Evolutionary conservation across 2,888 invertebrate species (phyloP).

Genomic region (Chironomus riparius): DNA sequence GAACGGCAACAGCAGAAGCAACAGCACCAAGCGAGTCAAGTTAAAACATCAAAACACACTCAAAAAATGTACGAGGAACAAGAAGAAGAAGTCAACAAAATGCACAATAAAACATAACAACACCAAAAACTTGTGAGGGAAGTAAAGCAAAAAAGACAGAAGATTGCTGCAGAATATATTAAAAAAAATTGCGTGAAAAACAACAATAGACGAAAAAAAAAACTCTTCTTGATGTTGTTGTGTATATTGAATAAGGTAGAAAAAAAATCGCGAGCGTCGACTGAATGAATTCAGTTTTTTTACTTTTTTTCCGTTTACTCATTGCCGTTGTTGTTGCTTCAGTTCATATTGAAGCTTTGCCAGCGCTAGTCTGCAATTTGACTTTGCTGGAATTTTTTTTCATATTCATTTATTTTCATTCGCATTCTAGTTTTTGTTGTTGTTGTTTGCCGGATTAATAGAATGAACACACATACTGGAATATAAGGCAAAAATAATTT

Average conservation of each 20-base stretch:
- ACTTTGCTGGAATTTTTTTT: not conserved
- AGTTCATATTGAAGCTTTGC: constrained; percentile 22
- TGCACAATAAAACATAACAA: not conserved
- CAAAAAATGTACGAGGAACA: not conserved
- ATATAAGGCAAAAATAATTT: not conserved
- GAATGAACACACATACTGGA: too few relatives aligned
- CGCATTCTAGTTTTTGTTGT: not conserved
- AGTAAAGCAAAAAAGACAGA: too few relatives aligned
- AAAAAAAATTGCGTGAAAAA: constrained; percentile 16
- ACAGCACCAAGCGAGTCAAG: too few relatives aligned
- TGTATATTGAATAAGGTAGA: constrained; percentile 10
- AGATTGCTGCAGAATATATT: too few relatives aligned
- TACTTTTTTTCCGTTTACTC: constrained; percentile 9
- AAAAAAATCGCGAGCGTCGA: constrained; percentile 22
- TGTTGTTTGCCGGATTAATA: not conserved
- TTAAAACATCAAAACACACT: not conserved
- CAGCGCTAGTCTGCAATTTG: constrained; percentile 15
- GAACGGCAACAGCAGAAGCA: too few relatives aligned
- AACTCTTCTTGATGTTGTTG: not conserved
- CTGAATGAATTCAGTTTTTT: constrained; percentile 1
- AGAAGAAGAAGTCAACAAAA: not conserved
- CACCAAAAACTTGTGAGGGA: not conserved
- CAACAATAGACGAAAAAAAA: constrained; percentile 5
- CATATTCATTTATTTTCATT: not conserved
- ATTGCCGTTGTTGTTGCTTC: constrained; percentile 20